Evolutionary conservation across 2,797 vertebrate species (phyloP), one percentile per base, ranked within the genome.

Genomic region (Pempheris klunzingeri): DNA sequence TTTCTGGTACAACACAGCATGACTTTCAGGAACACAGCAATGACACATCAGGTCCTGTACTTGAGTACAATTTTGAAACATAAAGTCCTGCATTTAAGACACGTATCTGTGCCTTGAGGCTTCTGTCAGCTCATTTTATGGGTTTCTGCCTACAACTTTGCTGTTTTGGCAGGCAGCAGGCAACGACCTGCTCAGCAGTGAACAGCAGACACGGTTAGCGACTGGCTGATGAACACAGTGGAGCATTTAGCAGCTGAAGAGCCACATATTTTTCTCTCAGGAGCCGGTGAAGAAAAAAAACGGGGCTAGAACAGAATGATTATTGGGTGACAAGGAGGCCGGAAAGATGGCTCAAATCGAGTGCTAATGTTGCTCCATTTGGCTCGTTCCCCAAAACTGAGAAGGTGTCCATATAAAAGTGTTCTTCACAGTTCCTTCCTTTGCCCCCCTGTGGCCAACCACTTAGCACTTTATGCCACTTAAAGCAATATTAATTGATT

Each of bases 11-110:
- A 14, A 66, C 34, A 38, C 57, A 65, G 8, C 18, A 15, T 6
- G 55, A 71, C 77, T 32, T 24, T 58, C 18, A 22, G 59, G 30
- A 36, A 28, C n/a, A 43, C 49, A 36, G 17, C 13, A 34, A 62
- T 44, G 8, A 46, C 58, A 55, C 39, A 11, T 57, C 7, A 12
- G 17, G 14, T 36, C 2, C 15, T 61, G 7, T 22, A n/a, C 32
- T 12, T 22, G 10, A 49, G 28, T 11, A 3, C 17, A 39, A 8
- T 43, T 44, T 18, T 36, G 4, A 43, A 12, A 50, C 13, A 20
- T 44, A n/a, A n/a, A n/a, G n/a, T n/a, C n/a, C n/a, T n/a, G n/a
- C n/a, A n/a, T n/a, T n/a, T n/a, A n/a, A n/a, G n/a, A n/a, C n/a
- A n/a, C n/a, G n/a, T n/a, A n/a, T n/a, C n/a, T n/a, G n/a, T n/a